phyloP scores from a whole-genome alignment of 2,888 invertebrate species.

The Celastrina argiolus region DNA sequence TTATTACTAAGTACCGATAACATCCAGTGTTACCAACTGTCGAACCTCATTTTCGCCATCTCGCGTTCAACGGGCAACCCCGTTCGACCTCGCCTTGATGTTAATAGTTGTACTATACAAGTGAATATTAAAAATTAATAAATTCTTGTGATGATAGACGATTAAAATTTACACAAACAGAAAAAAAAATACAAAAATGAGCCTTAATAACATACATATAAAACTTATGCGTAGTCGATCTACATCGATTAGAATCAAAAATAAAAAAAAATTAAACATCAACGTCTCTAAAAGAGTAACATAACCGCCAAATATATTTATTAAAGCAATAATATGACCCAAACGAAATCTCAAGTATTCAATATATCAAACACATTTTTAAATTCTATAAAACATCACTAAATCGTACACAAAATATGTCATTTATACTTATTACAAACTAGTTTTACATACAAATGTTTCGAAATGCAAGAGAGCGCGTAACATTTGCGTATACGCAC shows the following conservation, averaged over 20 bases:
- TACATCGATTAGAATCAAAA: slow-evolving; percentile 41
- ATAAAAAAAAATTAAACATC: slow-evolving; percentile 49
- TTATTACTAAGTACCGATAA: slow-evolving; percentile 47
- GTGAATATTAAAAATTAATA: slow-evolving; percentile 41
- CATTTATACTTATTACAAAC: slow-evolving; percentile 54
- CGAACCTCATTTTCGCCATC: slow-evolving; percentile 21
- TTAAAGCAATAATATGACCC: slow-evolving; percentile 65
- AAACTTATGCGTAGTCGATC: slow-evolving; percentile 28
- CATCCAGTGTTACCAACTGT: neutral
- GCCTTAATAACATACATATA: slow-evolving; percentile 22
- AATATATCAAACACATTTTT: slow-evolving; percentile 45
- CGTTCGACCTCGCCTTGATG: slow-evolving; percentile 6
- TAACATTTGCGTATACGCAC: neutral
- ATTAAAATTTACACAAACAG: slow-evolving; percentile 33
- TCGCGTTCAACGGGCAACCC: slow-evolving; percentile 32
- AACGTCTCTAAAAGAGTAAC: slow-evolving; percentile 54
- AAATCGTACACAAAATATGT: slow-evolving; percentile 73
- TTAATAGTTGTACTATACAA: slow-evolving; percentile 59
- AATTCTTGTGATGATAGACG: slow-evolving; percentile 24
- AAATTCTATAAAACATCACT: slow-evolving; percentile 41
- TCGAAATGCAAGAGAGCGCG: neutral
- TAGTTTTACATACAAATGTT: slow-evolving; percentile 38
- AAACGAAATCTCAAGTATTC: slow-evolving; percentile 51
- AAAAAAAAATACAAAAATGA: slow-evolving; percentile 30
- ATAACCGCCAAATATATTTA: slow-evolving; percentile 60